Evolutionary conservation across 2,113 vertebrate genomes (phyloP), one percentile per base, ranked within the genome.

Genomic region (Zootoca vivipara): DNA sequence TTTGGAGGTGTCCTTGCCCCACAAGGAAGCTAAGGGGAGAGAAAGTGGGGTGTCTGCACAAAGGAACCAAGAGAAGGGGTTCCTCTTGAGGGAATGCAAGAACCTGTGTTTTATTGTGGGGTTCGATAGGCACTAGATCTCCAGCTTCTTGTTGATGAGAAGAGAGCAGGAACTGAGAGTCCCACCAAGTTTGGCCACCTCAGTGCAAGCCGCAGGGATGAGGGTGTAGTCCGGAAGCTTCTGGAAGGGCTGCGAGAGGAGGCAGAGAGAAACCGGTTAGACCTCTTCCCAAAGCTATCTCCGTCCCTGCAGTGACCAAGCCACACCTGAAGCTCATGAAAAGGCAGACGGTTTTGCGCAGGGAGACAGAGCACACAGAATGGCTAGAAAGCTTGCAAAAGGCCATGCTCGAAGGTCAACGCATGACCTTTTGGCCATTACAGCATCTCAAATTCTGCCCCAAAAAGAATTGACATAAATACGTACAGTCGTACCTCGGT

Each of bases 101-200:
- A 40, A 70, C 46, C 74, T 81, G 80, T 33, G 42, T 65, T 24
- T 40, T 70, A 52, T 52, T 12, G 8, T 65, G 42, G 64, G 58
- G 65, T 58, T 28, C 46, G 2, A 24, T 30, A 87, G 85, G 85
- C 85, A 86, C 96, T 96, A 97, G 93, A 91, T 93, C 75, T 4
- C 95, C 86, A 95, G 96, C 89, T 97, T 97, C 92, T 96, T 98
- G 94, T 98, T 98, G 93, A 99, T 96, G 85, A 99, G 97, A 33
- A 99, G 97, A 92, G 98, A 98, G 91, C 98, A 97, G 1, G 98
- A 98, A 74, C 98, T 98, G 79, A 99, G 97, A 22, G 96, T 96
- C 0, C 97, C 98, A 1, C 98, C 98, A 15, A 98, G 96, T 90
- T 98, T 98, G 85, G 97, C 97, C 85, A 97, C 96, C 91, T 99